Evolutionary conservation across 2,888 invertebrate genomes (phyloP).

Genomic region (Deladenus siricidicola): DNA sequence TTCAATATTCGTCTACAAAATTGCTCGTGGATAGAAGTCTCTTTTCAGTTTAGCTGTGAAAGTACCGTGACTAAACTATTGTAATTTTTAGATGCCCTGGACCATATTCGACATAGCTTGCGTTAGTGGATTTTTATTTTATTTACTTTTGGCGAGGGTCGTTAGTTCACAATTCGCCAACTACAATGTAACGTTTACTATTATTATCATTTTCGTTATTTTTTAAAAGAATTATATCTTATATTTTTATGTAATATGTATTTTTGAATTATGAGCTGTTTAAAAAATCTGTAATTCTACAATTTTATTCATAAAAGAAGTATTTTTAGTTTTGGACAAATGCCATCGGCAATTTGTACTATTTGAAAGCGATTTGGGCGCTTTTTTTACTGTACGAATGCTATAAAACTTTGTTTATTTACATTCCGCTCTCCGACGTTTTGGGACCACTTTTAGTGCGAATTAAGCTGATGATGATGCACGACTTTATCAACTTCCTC

Average conservation of each 20-base stretch:
- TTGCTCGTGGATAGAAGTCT: not conserved
- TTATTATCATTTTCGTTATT: too few relatives aligned
- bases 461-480: slow-evolving; percentile 55
- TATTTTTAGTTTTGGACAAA: too few relatives aligned
- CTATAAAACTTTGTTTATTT: slow-evolving; percentile 56
- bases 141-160: slow-evolving; percentile 19
- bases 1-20: slow-evolving; percentile 9
- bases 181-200: too few relatives aligned
- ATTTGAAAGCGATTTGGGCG: slow-evolving; percentile 36
- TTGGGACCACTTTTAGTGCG: slow-evolving; percentile 57
- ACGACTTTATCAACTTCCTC: slow-evolving; percentile 49
- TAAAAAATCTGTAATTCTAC: too few relatives aligned
- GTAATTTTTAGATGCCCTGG: slow-evolving; percentile 22
- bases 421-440: slow-evolving; percentile 55
- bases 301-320: too few relatives aligned
- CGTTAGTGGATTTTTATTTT: slow-evolving; percentile 31
- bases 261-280: slow-evolving; percentile 9
- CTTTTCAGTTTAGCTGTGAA: not conserved
- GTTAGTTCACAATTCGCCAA: slow-evolving; percentile 10
- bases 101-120: slow-evolving; percentile 31
- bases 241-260: not conserved
- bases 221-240: too few relatives aligned
- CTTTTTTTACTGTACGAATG: slow-evolving; percentile 56
- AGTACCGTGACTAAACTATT: not conserved
- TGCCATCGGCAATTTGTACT: too few relatives aligned